Percentiles rank a stretch among this genome's conserved stretches.
phyloP scores from a whole-genome alignment of 2,888 invertebrate species.

The Cryptocheilus praepositus region DNA sequence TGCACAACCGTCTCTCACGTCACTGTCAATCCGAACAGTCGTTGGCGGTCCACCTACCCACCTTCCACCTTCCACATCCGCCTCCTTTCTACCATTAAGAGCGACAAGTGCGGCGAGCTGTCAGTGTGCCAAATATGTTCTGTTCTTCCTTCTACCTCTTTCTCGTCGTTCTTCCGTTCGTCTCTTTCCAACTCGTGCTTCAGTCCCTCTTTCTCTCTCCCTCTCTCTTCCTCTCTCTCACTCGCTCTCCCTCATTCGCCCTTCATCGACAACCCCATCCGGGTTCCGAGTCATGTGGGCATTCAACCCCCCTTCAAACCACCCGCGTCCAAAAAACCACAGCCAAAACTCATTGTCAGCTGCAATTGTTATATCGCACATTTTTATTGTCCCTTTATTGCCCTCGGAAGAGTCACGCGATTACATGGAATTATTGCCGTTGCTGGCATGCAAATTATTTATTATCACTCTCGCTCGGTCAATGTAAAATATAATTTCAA shows the following conservation, averaged over 20 bases:
- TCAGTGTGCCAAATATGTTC: conserved; percentile 54
- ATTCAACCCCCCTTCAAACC: conserved; percentile 15
- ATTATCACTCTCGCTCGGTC: too few relatives aligned
- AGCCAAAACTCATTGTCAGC: conserved; percentile 17
- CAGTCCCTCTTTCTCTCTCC: conserved; percentile 10
- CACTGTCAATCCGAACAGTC: conserved; percentile 57
- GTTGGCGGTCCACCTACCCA: conserved; percentile 16
- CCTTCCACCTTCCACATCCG: conserved; percentile 21
- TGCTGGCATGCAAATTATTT: too few relatives aligned
- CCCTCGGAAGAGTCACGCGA: too few relatives aligned
- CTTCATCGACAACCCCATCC: background rate
- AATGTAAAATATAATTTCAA: too few relatives aligned
- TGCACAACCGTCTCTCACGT: conserved; percentile 46
- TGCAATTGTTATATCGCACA: conserved; percentile 11
- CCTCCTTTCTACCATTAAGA: conserved; percentile 29
- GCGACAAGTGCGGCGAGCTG: conserved; percentile 49
- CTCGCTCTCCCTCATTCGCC: background rate
- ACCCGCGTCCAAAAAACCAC: background rate
- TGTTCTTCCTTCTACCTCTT: conserved; percentile 33
- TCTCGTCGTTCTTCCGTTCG: conserved; percentile 12
- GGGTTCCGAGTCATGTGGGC: conserved; percentile 25
- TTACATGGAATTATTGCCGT: too few relatives aligned
- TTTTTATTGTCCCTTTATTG: conserved; percentile 10
- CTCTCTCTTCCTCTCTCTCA: background rate
- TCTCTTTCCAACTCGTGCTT: conserved; percentile 16